Evolutionary conservation across 1,140 invertebrate species (phyloP).

Genomic region (Pentalonia nigronervosa): DNA sequence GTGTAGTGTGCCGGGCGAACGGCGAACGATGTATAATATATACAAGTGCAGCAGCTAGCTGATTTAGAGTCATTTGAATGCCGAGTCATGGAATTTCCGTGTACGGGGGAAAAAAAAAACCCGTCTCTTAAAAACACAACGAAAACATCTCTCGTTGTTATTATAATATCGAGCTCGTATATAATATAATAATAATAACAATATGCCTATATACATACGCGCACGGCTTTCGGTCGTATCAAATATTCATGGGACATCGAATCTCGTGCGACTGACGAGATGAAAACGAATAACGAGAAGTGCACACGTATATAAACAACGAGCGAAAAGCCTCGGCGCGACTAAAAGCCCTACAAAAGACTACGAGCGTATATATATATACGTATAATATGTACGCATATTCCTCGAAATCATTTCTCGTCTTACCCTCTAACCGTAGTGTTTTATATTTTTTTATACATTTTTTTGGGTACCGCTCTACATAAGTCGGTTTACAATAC

Average conservation of each 20-base stretch:
- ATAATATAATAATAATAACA: background rate
- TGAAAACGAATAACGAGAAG: constrained; percentile 39
- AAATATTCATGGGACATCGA: constrained; percentile 58
- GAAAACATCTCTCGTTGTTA: background rate
- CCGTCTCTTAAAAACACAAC: background rate
- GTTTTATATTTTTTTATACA: background rate
- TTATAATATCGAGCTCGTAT: constrained; percentile 41
- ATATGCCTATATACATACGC: background rate
- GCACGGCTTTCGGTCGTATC: constrained; percentile 27
- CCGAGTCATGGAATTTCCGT: constrained; percentile 49
- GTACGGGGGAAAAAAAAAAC: background rate
- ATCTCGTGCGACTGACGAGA: constrained; percentile 50
- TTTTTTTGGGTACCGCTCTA: background rate
- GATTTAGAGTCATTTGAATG: constrained; percentile 55
- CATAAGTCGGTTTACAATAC: constrained; percentile 48
- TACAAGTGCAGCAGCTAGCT: background rate
- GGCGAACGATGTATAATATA: background rate
- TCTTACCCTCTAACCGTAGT: constrained; percentile 7
- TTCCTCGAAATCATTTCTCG: constrained; percentile 1
- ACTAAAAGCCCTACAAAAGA: constrained; percentile 44
- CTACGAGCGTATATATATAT: background rate
- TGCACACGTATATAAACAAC: background rate
- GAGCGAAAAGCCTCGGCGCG: constrained; percentile 25
- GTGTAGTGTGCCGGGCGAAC: background rate
- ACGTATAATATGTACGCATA: background rate